phyloP scores from a whole-genome alignment of 1,140 invertebrate genomes.

The Thalassaphorura encarpata region DNA sequence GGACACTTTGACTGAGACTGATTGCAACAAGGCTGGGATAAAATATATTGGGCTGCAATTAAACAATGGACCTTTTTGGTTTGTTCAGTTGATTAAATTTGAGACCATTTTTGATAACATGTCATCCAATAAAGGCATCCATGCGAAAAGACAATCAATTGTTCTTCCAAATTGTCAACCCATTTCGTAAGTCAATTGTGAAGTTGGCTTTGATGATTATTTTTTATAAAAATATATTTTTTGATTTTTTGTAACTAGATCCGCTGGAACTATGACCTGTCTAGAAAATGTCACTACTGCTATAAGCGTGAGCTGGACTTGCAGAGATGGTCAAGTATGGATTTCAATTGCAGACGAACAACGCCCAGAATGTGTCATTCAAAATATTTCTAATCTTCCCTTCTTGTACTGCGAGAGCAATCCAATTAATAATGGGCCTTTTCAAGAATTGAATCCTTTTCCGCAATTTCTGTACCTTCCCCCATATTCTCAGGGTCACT shows the following conservation, averaged over 20 bases:
- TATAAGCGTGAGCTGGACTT: constrained; percentile 18
- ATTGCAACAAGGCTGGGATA: neutral
- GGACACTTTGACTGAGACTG: neutral
- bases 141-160: constrained; percentile 14
- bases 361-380: constrained; percentile 17
- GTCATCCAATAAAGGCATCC: constrained; percentile 13
- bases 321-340: constrained; percentile 31
- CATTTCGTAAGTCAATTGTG: neutral
- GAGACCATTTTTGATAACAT: constrained; percentile 20
- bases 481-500: constrained; percentile 4
- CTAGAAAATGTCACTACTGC: constrained; percentile 10
- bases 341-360: constrained; percentile 16
- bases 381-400: constrained; percentile 9
- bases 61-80: constrained; percentile 27
- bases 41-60: constrained; percentile 26
- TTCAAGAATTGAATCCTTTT: constrained; percentile 20
- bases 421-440: neutral
- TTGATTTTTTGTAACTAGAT: neutral
- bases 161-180: constrained; percentile 16
- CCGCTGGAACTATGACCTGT: neutral
- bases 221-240: neutral
- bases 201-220: neutral
- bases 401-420: constrained; percentile 14
- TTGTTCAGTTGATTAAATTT: constrained; percentile 24
- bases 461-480: constrained; percentile 18